These are phyloP conservation scores for Oxystoma pomonae DNA, from an alignment of 2,888 invertebrate species.

Conservation along the genomic window DNA sequence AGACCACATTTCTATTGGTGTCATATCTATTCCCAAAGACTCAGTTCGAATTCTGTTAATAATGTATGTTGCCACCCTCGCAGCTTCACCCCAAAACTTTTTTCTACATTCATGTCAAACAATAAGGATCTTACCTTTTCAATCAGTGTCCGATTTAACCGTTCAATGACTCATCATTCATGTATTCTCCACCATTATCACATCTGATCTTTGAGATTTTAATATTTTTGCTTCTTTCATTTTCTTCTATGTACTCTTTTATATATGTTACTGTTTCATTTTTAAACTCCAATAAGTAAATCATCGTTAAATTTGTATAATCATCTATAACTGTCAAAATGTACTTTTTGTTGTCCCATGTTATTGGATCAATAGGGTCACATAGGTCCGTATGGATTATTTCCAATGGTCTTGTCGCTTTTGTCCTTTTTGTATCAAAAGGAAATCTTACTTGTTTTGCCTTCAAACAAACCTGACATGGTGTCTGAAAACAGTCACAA, in stretches of 20 bases:
- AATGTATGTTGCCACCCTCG: constrained; percentile 16
- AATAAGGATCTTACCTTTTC: constrained; percentile 27
- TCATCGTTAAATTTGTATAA: constrained; percentile 37
- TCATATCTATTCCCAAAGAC: constrained; percentile 17
- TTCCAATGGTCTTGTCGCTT: constrained; percentile 37
- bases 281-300: constrained; percentile 31
- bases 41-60: constrained; percentile 22
- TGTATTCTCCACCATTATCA: constrained; percentile 28
- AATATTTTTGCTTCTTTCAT: constrained; percentile 17
- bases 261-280: constrained; percentile 19
- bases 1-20: constrained; percentile 35
- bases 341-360: constrained; percentile 37
- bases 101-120: constrained; percentile 18
- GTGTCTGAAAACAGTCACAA: constrained; percentile 3
- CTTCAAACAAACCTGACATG: constrained; percentile 1
- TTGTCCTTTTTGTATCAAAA: constrained; percentile 33
- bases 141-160: constrained; percentile 26
- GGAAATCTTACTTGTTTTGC: constrained; percentile 39
- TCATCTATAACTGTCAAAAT: constrained; percentile 39
- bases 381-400: constrained; percentile 39
- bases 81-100: constrained; percentile 24
- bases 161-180: constrained; percentile 20
- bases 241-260: constrained; percentile 14
- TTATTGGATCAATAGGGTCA: constrained; percentile 36
- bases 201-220: constrained; percentile 25